These are phyloP conservation scores for Myotis planiceps DNA, from an alignment of 2,797 vertebrate species.

Conservation along the genomic window DNA sequence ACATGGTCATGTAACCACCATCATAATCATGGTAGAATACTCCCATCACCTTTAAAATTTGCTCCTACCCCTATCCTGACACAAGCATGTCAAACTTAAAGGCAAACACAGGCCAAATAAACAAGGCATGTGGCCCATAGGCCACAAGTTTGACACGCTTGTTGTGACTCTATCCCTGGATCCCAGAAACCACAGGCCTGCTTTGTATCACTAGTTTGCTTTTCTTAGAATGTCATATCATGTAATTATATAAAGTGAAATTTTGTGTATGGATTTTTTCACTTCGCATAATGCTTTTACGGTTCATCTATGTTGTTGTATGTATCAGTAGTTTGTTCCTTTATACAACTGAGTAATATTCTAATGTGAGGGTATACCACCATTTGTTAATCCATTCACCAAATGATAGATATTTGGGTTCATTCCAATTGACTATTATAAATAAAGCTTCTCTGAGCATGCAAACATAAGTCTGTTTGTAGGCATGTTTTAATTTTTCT, in stretches of 20 bases:
- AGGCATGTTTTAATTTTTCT: background rate
- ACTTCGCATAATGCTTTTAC: background rate
- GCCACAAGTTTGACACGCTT: too few species aligned
- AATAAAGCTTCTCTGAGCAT: background rate
- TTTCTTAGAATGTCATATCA: background rate
- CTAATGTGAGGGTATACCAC: background rate
- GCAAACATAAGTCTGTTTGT: background rate
- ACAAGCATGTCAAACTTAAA: too few species aligned
- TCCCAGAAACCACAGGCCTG: background rate
- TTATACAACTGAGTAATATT: background rate
- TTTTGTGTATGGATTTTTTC: background rate
- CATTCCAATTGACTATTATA: background rate
- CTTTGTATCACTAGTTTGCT: background rate
- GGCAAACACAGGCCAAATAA: too few species aligned
- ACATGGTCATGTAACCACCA: background rate
- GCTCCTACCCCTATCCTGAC: background rate
- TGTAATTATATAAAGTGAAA: background rate
- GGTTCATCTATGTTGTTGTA: background rate
- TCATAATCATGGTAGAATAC: background rate
- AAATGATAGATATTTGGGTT: background rate
- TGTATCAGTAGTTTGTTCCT: background rate
- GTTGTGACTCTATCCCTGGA: background rate
- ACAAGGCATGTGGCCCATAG: too few species aligned
- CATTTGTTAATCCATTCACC: background rate
- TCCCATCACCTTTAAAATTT: background rate